Evolutionary conservation across 2,888 invertebrate genomes (phyloP), one percentile per base, ranked within the genome.

Genomic region (Campopleginae sp.): DNA sequence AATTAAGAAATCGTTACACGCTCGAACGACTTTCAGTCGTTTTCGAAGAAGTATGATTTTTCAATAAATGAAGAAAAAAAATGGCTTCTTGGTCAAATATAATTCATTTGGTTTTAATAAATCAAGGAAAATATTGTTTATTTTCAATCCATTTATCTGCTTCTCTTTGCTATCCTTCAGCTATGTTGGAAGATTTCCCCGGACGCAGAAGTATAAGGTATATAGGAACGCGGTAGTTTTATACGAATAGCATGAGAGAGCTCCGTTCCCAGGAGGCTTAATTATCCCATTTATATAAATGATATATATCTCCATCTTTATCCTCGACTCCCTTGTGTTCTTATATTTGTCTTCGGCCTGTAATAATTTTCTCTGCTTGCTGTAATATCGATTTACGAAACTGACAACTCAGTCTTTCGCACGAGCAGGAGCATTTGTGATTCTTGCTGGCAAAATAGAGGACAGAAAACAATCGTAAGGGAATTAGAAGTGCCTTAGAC

Each of bases 231-330:
- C n/a, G 33, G 48, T 71, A 48, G 71, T 79, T 70, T 66, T 63
- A 78, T 48, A 44, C 42, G 63, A 48, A 79, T 44, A 61, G 46
- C 46, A 38, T 38, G 8, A 44, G n/a, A 58, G 33, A 81, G n/a
- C 75, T 42, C 2, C 33, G 51, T 38, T 48, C 79, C 75, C 77
- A 71, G 17, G 84, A 77, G 84, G 44, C 84, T 80, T 65, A 77
- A 84, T 84, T 84, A 80, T 84, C 72, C 61, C 77, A 63, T 70
- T 77, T 72, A 80, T 71, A 84, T 84, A 51, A 68, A 70, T 68
- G 38, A 58, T 68, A 78, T 68, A 70, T 58, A 79, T 38, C 23
- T 27, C 31, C 58, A 48, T 71, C 17, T 71, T 19, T 31, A 31
- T 71, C 58, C 68, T 54, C 23, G 17, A 61, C 27, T 38, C 51